Conservation (phyloP, 2,113 vertebrate genomes). For the Jacana jacana region DNA sequence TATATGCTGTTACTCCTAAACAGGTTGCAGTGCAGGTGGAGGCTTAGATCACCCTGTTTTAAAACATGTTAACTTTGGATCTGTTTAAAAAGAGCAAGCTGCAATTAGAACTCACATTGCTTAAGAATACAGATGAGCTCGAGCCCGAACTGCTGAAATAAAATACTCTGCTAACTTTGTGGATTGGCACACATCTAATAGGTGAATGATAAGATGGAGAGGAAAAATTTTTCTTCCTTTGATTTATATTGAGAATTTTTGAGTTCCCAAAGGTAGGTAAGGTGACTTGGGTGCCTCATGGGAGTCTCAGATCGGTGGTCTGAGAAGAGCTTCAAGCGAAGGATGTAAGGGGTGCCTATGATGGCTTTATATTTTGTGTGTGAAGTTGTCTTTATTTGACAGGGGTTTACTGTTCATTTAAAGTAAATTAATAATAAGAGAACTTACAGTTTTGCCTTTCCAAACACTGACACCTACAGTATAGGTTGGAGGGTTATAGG, state of each 20-base stretch:
- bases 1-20: not conserved
- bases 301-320: not conserved
- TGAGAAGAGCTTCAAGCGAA: not conserved
- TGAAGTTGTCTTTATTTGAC: not conserved
- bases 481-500: not conserved
- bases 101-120: constrained; percentile 8
- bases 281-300: not conserved
- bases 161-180: not conserved
- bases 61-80: constrained; percentile 8
- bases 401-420: not conserved
- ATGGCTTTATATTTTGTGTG: not conserved
- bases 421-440: not conserved
- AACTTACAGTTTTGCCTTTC: not conserved
- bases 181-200: not conserved
- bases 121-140: not conserved
- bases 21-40: not conserved
- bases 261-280: not conserved
- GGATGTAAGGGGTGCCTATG: not conserved
- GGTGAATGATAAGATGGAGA: not conserved
- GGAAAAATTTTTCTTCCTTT: not conserved
- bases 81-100: constrained; percentile 17
- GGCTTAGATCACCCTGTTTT: constrained; percentile 30
- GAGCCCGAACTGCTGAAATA: not conserved
- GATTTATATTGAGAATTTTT: not conserved
- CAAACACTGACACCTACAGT: not conserved